phyloP scores from a whole-genome alignment of 2,113 vertebrate species.

The Bufo bufo region DNA sequence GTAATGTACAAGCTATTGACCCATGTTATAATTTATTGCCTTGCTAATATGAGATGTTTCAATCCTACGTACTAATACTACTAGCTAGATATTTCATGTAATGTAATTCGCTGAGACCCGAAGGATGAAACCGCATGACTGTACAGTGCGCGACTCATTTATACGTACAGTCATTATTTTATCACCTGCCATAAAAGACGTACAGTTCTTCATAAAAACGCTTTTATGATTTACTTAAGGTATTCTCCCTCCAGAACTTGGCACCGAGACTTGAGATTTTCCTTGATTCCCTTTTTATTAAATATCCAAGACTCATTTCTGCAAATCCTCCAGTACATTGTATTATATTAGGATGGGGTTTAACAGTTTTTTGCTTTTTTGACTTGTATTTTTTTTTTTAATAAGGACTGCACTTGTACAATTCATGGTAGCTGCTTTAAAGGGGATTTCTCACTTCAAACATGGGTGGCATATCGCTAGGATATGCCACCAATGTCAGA shows the following conservation, averaged over 20 bases:
- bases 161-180: slow-evolving; percentile 2
- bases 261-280: neutral
- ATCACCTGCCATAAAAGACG: neutral
- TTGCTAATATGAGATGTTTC: neutral
- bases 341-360: neutral
- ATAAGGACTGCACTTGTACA: neutral
- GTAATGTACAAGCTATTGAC: neutral
- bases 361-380: neutral
- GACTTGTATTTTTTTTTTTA: neutral
- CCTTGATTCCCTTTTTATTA: neutral
- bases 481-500: too few species aligned
- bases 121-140: neutral
- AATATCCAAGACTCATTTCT: neutral
- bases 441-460: too few species aligned
- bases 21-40: neutral
- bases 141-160: neutral
- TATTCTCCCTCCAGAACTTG: neutral
- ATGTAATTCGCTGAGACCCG: neutral
- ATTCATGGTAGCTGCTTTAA: neutral
- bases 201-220: neutral
- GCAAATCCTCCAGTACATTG: neutral
- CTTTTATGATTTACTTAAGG: neutral
- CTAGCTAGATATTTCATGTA: neutral
- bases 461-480: too few species aligned
- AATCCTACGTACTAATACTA: neutral